Percentiles rank a stretch among this genome's conserved stretches.
phyloP scores from a whole-genome alignment of 2,797 vertebrate species.

The Synaphobranchus kaupii region DNA sequence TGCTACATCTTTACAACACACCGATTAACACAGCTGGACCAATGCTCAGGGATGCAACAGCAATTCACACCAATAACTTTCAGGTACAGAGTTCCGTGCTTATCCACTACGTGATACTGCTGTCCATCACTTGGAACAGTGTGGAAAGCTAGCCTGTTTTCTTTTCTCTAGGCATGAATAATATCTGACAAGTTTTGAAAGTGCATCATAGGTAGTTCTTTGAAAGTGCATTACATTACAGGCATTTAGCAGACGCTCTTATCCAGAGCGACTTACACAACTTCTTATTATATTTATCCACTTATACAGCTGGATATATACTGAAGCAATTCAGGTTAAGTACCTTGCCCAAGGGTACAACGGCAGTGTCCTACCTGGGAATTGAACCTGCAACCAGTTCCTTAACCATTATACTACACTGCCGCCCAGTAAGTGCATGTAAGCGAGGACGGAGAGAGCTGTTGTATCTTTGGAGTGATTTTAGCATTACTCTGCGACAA shows the following conservation, averaged over 20 bases:
- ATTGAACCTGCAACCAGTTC: no score
- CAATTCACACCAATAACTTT: background rate
- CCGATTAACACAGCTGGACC: background rate
- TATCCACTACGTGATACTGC: background rate
- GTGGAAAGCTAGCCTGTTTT: background rate
- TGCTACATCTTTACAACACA: background rate
- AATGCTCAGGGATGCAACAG: background rate
- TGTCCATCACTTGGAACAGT: background rate
- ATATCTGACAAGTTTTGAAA: background rate
- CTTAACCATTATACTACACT: no score
- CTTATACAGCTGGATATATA: no score
- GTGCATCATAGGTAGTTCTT: background rate
- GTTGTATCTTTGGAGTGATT: background rate
- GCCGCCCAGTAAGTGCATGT: no score
- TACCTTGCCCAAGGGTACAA: no score
- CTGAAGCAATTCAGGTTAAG: no score
- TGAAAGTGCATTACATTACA: no score
- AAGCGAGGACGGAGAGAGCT: background rate
- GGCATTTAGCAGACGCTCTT: no score
- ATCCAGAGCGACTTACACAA: no score
- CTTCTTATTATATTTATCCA: no score
- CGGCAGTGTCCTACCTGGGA: no score
- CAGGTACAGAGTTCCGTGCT: background rate
- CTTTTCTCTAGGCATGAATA: background rate
- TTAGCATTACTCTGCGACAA: slow-evolving; percentile 12